Conservation (phyloP, 2,888 invertebrate genomes). For the Ormyrus thymus region DNA sequence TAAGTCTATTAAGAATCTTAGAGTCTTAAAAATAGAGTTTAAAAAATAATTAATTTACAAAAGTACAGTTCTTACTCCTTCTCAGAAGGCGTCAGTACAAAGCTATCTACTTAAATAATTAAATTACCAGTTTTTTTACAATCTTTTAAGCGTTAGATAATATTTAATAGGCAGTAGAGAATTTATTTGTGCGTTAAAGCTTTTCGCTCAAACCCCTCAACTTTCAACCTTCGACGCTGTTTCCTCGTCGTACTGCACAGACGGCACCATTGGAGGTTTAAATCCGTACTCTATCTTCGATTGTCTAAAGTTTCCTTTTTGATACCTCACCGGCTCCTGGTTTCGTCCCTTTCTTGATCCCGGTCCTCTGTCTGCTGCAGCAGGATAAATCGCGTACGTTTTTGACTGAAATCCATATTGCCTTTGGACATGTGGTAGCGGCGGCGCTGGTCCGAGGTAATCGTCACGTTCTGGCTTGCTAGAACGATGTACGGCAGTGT, state of each 20-base stretch:
- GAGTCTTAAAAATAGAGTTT: conserved; percentile 21
- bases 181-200: neutral
- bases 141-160: too few species aligned
- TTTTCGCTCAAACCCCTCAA: conserved; percentile 45
- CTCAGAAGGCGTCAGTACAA: too few species aligned
- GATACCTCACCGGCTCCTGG: conserved; percentile 72
- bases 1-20: conserved; percentile 28
- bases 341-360: conserved; percentile 73
- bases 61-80: neutral
- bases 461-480: conserved; percentile 57
- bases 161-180: too few species aligned
- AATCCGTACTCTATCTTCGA: conserved; percentile 89
- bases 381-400: conserved; percentile 47
- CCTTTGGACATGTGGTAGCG: conserved; percentile 64
- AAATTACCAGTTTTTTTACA: too few species aligned
- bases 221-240: conserved; percentile 70
- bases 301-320: conserved; percentile 79
- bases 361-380: conserved; percentile 55
- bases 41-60: conserved; percentile 16
- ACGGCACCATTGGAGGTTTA: conserved; percentile 88
- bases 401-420: conserved; percentile 57
- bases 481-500: conserved; percentile 53
- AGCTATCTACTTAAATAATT: too few species aligned
- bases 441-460: conserved; percentile 78
- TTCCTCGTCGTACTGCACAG: conserved; percentile 86